These are phyloP conservation scores for Pitangus sulphuratus DNA, from an alignment of 2,797 vertebrate species.

Conservation along the genomic window DNA sequence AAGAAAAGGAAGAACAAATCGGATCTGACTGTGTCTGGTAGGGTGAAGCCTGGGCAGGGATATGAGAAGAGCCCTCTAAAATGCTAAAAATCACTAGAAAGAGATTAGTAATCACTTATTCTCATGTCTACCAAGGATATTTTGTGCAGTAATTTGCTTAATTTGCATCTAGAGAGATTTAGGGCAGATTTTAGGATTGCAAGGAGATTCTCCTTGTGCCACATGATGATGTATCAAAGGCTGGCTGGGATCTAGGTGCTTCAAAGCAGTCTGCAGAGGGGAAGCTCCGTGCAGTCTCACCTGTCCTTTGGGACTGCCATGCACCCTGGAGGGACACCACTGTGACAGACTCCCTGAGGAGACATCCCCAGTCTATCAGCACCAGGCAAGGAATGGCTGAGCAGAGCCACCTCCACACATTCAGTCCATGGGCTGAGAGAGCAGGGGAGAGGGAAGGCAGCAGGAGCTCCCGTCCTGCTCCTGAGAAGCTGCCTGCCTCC, in stretches of 20 bases:
- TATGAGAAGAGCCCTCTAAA: background rate
- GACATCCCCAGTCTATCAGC: rapidly evolving
- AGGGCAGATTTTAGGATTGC: background rate
- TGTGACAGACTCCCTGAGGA: background rate
- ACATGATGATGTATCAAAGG: background rate
- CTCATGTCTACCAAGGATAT: background rate
- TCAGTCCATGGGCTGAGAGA: background rate
- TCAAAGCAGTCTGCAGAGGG: background rate
- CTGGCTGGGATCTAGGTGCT: background rate
- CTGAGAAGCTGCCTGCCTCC: background rate
- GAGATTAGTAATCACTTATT: background rate
- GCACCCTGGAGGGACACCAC: background rate
- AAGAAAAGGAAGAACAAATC: background rate
- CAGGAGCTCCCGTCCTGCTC: background rate
- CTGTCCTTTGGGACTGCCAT: background rate
- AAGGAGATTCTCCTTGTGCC: background rate
- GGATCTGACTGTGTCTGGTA: background rate
- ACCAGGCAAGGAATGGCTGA: background rate
- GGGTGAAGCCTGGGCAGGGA: background rate
- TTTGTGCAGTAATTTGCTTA: background rate
- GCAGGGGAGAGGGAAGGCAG: background rate
- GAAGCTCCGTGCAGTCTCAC: background rate
- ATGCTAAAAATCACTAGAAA: background rate
- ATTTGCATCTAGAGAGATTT: constrained; percentile 6
- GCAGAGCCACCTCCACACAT: background rate